Evolutionary conservation across 2,113 vertebrate species (phyloP).

Genomic region (Microcebus griseorufus): DNA sequence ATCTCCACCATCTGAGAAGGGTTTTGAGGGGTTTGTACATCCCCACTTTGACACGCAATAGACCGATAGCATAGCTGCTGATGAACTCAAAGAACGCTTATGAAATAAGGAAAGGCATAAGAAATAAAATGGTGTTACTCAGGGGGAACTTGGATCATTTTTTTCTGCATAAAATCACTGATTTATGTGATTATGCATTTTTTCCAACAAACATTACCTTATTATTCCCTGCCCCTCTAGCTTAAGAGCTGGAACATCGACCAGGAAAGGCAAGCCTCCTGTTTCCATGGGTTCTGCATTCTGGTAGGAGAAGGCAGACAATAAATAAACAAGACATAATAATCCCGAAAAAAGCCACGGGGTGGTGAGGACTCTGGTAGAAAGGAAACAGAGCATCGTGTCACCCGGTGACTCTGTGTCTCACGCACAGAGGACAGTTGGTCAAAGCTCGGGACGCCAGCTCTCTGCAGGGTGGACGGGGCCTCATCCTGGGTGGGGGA

Average conservation of each 20-base stretch:
- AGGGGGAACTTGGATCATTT: fast-evolving
- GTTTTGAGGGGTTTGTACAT: fast-evolving
- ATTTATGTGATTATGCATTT: too few species aligned
- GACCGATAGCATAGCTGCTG: fast-evolving
- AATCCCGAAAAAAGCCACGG: fast-evolving
- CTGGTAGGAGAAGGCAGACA: neutral
- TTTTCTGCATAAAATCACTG: neutral
- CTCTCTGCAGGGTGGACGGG: neutral
- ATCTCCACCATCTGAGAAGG: neutral
- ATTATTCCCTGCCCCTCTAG: fast-evolving
- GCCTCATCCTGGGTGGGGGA: too few species aligned
- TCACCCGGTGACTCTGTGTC: too few species aligned
- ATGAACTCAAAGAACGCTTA: fast-evolving
- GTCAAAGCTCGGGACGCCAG: neutral
- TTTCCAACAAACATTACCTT: fast-evolving
- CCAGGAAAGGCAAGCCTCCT: neutral
- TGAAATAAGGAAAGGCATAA: neutral
- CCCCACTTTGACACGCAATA: fast-evolving
- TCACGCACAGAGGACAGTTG: too few species aligned
- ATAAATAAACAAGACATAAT: neutral
- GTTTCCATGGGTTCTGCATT: fast-evolving
- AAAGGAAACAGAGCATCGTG: fast-evolving
- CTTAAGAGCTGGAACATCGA: fast-evolving
- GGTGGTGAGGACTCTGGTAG: too few species aligned
- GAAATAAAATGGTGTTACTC: fast-evolving